Percentiles rank a stretch among this genome's conserved stretches.
Evolutionary conservation across 2,797 vertebrate genomes (phyloP).

Genomic region (Rhinogobio ventralis): DNA sequence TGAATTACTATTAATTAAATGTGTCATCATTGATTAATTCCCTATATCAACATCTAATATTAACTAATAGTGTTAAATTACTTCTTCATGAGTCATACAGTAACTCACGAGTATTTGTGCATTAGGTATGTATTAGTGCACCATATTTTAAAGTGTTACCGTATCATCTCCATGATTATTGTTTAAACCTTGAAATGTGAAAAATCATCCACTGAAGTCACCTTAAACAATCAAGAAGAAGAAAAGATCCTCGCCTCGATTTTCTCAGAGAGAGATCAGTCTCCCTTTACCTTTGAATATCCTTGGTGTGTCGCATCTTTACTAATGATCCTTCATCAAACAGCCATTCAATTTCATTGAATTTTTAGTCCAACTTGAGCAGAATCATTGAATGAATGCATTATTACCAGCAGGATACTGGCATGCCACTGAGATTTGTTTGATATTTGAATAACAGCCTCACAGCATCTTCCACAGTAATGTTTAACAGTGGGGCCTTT

Average conservation of each 20-base stretch:
- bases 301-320: background rate
- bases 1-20: no score
- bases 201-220: no score
- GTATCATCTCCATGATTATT: no score
- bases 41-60: no score
- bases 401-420: conserved; percentile 22
- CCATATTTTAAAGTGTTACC: no score
- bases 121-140: no score
- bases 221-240: conserved; percentile 2
- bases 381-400: conserved; percentile 13
- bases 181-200: no score
- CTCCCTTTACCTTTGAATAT: conserved; percentile 54
- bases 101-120: no score
- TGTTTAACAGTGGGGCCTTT: conserved; percentile 44
- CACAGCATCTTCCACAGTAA: background rate
- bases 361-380: conserved; percentile 37
- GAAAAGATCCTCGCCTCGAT: background rate
- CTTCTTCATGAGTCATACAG: no score
- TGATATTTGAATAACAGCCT: conserved; percentile 69
- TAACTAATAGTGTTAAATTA: no score
- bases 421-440: conserved; percentile 63
- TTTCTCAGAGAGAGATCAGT: conserved; percentile 20
- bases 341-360: background rate
- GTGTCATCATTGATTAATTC: no score
- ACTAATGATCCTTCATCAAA: conserved; percentile 14